Percentiles rank a stretch among this genome's conserved stretches.
phyloP scores from a whole-genome alignment of 1,140 invertebrate species.

The Eubasilissa regina region DNA sequence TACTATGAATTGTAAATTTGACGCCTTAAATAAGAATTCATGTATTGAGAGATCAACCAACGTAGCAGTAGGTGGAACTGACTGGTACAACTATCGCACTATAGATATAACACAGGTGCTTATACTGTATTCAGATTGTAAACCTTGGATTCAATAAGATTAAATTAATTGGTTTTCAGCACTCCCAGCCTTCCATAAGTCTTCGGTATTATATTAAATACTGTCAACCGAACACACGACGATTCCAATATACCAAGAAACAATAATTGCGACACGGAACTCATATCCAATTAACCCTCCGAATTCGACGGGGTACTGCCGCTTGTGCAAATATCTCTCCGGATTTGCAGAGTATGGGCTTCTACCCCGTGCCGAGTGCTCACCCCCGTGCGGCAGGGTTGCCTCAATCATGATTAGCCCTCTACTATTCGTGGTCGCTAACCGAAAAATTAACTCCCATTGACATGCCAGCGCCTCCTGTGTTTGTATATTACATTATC shows the following conservation, averaged over 20 bases:
- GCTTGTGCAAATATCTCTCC: conserved; percentile 54
- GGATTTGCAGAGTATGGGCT: background rate
- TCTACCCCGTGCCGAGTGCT: background rate
- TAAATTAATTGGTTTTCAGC: too few species aligned
- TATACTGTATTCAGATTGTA: too few species aligned
- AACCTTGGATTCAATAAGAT: too few species aligned
- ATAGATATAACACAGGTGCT: too few species aligned
- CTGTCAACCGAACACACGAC: conserved; percentile 17
- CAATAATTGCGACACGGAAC: conserved; percentile 35
- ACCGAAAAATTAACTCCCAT: conserved; percentile 60
- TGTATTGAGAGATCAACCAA: too few species aligned
- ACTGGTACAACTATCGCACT: too few species aligned
- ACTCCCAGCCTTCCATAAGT: too few species aligned
- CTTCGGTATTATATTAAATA: conserved; percentile 17
- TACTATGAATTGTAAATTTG: too few species aligned
- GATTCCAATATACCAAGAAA: conserved; percentile 16
- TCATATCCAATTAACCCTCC: conserved; percentile 42
- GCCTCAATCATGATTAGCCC: conserved; percentile 55
- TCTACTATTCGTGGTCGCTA: conserved; percentile 58
- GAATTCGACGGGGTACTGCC: conserved; percentile 17
- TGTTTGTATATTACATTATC: conserved; percentile 51
- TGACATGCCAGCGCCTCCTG: conserved; percentile 37
- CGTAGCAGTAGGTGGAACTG: too few species aligned
- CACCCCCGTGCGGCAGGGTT: background rate
- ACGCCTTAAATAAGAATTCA: too few species aligned